Percentiles rank a stretch among this genome's conserved stretches.
Conservation (phyloP, 2,797 vertebrate species). For the Kryptolebias ocellatus region DNA sequence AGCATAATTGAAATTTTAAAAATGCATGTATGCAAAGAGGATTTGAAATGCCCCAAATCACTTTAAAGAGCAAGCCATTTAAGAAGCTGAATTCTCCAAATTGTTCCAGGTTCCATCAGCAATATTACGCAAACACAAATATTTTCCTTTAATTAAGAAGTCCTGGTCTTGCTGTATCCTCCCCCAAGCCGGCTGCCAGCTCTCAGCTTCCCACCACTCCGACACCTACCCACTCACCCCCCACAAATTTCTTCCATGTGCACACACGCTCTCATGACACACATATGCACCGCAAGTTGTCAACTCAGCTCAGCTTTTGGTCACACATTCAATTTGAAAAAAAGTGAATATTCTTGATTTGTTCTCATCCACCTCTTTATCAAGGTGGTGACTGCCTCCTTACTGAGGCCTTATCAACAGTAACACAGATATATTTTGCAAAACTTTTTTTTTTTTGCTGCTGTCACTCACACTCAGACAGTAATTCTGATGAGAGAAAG, state of each 20-base stretch:
- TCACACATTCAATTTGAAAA: constrained; percentile 51
- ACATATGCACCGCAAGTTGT: constrained; percentile 1
- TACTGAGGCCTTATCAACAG: too few species aligned
- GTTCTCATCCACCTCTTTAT: constrained; percentile 78
- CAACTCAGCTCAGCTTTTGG: constrained; percentile 21
- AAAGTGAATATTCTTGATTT: constrained; percentile 73
- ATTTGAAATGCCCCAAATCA: constrained; percentile 55
- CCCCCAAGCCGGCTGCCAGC: constrained; percentile 67
- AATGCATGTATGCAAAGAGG: constrained; percentile 63
- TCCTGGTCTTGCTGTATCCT: constrained; percentile 67
- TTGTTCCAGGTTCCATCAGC: constrained; percentile 62
- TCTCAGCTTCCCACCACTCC: constrained; percentile 21
- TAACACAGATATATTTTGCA: too few species aligned
- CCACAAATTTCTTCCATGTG: constrained; percentile 8
- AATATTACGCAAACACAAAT: constrained; percentile 79
- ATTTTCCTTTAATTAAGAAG: constrained; percentile 84
- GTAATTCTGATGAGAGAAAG: too few species aligned
- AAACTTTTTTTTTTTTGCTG: too few species aligned
- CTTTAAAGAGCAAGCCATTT: constrained; percentile 62
- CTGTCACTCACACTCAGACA: too few species aligned
- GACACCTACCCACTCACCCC: constrained; percentile 12
- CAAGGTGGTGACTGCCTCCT: background rate
- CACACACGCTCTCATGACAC: constrained; percentile 9
- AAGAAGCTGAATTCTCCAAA: constrained; percentile 65
- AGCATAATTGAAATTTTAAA: constrained; percentile 70